These are phyloP conservation scores for Pyrgilauda ruficollis DNA, from an alignment of 2,113 vertebrate species.

Conservation along the genomic window DNA sequence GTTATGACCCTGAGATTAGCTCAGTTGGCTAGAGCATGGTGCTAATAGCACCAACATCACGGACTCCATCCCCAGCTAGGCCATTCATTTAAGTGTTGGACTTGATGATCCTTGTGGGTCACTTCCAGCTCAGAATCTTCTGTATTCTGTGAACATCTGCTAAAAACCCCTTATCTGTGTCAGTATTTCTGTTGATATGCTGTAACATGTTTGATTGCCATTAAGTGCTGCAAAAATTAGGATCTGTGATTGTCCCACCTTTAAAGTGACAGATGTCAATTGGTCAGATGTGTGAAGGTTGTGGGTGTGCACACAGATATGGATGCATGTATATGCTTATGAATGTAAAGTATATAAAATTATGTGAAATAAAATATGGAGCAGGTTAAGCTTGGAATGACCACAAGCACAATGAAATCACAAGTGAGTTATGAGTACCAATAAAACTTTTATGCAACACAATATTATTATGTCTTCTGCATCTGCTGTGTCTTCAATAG, in stretches of 20 bases:
- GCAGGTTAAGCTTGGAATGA: slow-evolving; percentile 49
- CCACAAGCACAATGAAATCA: slow-evolving; percentile 54
- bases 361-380: slow-evolving; percentile 18
- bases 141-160: neutral
- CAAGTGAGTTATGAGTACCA: slow-evolving; percentile 42
- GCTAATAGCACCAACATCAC: neutral
- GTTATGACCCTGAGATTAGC: neutral
- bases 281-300: neutral
- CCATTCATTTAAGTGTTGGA: neutral
- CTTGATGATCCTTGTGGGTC: neutral
- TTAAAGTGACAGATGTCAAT: neutral
- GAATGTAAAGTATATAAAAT: slow-evolving; percentile 2
- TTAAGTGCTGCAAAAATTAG: slow-evolving; percentile 1
- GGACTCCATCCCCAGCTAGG: neutral
- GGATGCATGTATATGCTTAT: neutral
- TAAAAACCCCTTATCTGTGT: neutral
- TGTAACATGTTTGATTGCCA: neutral
- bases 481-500: slow-evolving; percentile 26
- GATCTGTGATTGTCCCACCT: neutral
- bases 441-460: slow-evolving; percentile 59
- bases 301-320: neutral
- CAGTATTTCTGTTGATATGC: neutral
- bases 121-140: neutral
- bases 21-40: neutral
- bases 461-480: slow-evolving; percentile 40